Base-by-base conservation (phyloP, 2,113 vertebrate genomes). In the Bubo scandiacus region DNA sequence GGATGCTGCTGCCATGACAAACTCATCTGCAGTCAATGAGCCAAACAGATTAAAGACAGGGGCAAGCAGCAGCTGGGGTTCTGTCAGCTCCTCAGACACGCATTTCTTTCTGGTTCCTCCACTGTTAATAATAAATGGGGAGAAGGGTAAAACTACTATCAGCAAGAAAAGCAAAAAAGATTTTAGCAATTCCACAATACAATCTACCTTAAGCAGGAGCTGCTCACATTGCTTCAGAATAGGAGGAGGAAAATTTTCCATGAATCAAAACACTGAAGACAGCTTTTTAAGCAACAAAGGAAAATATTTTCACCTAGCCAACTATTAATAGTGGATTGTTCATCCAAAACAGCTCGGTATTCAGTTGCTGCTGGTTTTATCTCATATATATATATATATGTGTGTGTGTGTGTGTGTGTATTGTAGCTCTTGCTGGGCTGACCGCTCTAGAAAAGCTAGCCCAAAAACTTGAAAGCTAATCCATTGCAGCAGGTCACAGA, bases 351-450 rank as follows among this genome's bases (percentile, higher is more conserved):
- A 93, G 25, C 47, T 79, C 47, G 88, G n/a, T 11, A 29, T 47
- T 54, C 58, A 66, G 2, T 11, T 71, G 52, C 36, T 85, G 25
- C 71, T 84, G 25, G 3, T 70, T 80, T 66, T 43, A 40, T n/a
- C 26, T 57, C 27, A 2, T 1, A 0, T 21, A 34, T 32, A 21
- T 25, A 6, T 15, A 6, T 2, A 34, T 18, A 40, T 40, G 5
- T 38, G 8, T 38, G 8, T 38, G 38, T 38, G 38, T 40, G 5
- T 38, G 8, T 38, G 8, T 38, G 38, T 38, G 38, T 38, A 18
- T 36, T 67, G 65, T 38, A 68, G 43, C 26, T 86, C n/a, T 63
- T 1, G 1, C 71, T 88, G 36, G 49, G 26, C 49, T 84, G 32
- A 61, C 29, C 4, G 5, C 26, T 58, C 30, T 30, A 65, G 66